Base-by-base conservation (phyloP, 1,140 invertebrate species). In the Campoletis sonorensis region DNA sequence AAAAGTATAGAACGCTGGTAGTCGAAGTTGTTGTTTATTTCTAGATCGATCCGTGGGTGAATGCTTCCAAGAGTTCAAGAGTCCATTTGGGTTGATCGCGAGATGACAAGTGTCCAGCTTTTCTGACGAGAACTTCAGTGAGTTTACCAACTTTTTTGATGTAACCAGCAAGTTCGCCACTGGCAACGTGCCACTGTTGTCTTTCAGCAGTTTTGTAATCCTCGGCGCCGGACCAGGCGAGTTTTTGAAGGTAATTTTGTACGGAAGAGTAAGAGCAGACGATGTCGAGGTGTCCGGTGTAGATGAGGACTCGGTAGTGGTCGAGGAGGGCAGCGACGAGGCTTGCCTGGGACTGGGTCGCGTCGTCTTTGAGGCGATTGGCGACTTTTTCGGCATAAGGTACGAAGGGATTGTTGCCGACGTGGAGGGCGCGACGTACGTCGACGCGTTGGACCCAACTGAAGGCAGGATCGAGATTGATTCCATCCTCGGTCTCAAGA, bases 21-120 rank as follows among this genome's bases (percentile, higher is more conserved):
- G n/a, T n/a, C n/a, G n/a, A n/a, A n/a, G n/a, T n/a, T n/a, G n/a
- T n/a, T 33, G 40, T 45, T 45, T 11, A 45, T 45, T 4, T 13
- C 8, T 10, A 45, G 40, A 45, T 5, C 8, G 8, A 10, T 45
- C 40, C 40, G 8, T 13, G 3, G 40, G 96, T 96, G 81, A 98
- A 96, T 86, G 95, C 93, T 30, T 94, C 94, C 75, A 98, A 96
- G 85, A 98, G 92, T 88, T 97, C 95, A 27, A 95, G 93, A 2
- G 95, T 94, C 94, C 95, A 95, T 78, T 94, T 94, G 0, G 97
- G 97, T 87, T 97, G 96, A 91, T 98, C 96, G 27, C 92, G 91
- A 0, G 97, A 96, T n/a, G 96, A 94, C 94, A 97, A 96, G 83
- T 98, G 97, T 0, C 97, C 97, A 27, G 96, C 96, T 92, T 96